Evolutionary conservation across 2,888 invertebrate species (phyloP).

Genomic region (Seira ritae): DNA sequence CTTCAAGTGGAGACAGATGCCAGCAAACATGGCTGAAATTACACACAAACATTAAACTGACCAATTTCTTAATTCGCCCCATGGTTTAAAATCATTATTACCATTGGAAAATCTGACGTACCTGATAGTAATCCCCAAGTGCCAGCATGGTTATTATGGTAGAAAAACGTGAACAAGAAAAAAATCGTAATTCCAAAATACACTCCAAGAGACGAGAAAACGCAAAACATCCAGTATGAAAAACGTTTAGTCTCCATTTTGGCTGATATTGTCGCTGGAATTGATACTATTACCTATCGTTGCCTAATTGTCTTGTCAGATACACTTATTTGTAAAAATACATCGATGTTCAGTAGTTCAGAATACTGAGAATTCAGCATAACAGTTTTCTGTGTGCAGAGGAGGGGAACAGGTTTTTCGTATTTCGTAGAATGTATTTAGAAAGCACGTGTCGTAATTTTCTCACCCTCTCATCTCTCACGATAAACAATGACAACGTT

Average conservation of each 20-base stretch:
- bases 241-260: conserved; percentile 68
- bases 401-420: too few relatives aligned
- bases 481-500: too few relatives aligned
- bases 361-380: too few relatives aligned
- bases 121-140: conserved; percentile 72
- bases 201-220: conserved; percentile 66
- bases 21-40: conserved; percentile 69
- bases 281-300: too few relatives aligned
- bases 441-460: too few relatives aligned
- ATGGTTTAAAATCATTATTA: conserved; percentile 10
- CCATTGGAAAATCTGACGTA: conserved; percentile 30
- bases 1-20: conserved; percentile 69
- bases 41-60: conserved; percentile 29
- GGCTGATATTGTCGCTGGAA: background rate
- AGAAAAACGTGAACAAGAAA: conserved; percentile 72
- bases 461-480: too few relatives aligned
- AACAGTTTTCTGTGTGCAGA: too few relatives aligned
- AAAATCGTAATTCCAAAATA: conserved; percentile 72
- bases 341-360: background rate
- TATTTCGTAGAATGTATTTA: too few relatives aligned
- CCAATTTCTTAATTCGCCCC: background rate
- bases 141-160: conserved; percentile 71
- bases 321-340: background rate
- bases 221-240: conserved; percentile 64
- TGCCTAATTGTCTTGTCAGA: background rate